Percentiles rank a stretch among this genome's conserved stretches.
Evolutionary conservation across 2,888 invertebrate species (phyloP).

Genomic region (Melolontha melolontha): DNA sequence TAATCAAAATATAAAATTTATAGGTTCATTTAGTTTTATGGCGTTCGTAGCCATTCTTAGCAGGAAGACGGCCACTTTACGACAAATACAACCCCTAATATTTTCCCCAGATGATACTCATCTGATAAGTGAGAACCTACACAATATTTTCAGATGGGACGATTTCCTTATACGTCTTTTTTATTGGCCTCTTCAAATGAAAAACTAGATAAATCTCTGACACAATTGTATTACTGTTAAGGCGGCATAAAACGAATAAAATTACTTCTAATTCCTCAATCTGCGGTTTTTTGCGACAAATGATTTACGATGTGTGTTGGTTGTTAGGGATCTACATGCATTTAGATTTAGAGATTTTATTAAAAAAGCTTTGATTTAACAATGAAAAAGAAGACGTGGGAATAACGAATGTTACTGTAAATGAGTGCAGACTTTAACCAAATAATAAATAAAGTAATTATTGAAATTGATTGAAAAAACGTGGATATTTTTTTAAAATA

Average conservation of each 20-base stretch:
- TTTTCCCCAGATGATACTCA: conserved; percentile 40
- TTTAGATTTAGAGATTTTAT: background rate
- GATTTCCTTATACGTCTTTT: conserved; percentile 22
- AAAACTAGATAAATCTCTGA: conserved; percentile 36
- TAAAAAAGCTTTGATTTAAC: background rate
- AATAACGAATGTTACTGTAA: too few species aligned
- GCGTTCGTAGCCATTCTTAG: conserved; percentile 34
- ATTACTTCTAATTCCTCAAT: conserved; percentile 17
- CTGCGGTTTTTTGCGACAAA: background rate
- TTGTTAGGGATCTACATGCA: background rate
- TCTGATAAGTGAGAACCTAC: conserved; percentile 40
- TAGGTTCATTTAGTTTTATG: conserved; percentile 39
- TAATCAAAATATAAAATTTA: conserved; percentile 42
- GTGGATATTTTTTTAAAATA: too few species aligned
- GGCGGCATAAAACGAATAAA: conserved; percentile 32
- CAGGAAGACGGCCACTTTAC: conserved; percentile 38
- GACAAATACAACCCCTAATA: conserved; percentile 42
- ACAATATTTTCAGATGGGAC: conserved; percentile 32
- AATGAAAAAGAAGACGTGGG: too few species aligned
- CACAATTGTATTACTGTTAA: conserved; percentile 29
- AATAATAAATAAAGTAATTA: too few species aligned
- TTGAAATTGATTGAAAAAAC: too few species aligned
- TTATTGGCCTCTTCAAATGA: conserved; percentile 36
- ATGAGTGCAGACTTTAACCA: too few species aligned
- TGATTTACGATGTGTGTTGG: background rate